Conservation (phyloP, 1,140 invertebrate species). For the Melanaphis sacchari region DNA sequence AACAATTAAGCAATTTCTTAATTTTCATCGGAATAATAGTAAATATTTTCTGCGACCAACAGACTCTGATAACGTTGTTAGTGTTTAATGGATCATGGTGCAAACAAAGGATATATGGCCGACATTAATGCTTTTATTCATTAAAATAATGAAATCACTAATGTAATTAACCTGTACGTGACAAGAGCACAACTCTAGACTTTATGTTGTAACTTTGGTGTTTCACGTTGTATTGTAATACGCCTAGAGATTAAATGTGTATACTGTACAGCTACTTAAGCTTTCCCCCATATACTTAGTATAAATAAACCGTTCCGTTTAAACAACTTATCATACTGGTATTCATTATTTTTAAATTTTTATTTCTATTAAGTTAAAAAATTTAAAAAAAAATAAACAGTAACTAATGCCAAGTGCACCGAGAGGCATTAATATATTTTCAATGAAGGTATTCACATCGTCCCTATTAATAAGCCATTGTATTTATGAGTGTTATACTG, state of each 20-base stretch:
- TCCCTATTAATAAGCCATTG: not conserved
- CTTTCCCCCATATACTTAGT: too few species aligned
- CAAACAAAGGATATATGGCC: not conserved
- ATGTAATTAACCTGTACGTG: slow-evolving; percentile 20
- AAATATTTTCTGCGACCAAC: not conserved
- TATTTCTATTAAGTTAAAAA: not conserved
- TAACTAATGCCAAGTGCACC: too few species aligned
- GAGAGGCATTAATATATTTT: not conserved
- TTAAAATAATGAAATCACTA: not conserved
- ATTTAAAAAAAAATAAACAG: not conserved
- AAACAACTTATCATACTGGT: too few species aligned
- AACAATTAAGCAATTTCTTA: not conserved
- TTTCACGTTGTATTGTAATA: not conserved
- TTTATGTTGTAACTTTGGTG: not conserved
- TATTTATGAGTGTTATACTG: not conserved
- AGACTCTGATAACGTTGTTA: not conserved
- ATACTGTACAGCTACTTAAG: too few species aligned
- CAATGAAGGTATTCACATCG: not conserved
- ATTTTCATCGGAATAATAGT: not conserved
- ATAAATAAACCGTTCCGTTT: too few species aligned
- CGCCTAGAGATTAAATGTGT: not conserved
- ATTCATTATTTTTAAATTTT: too few species aligned
- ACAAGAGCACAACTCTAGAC: slow-evolving; percentile 14
- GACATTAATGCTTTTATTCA: not conserved
- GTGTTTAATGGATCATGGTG: not conserved